Evolutionary conservation across 1,140 invertebrate genomes (phyloP), one percentile per base, ranked within the genome.

Genomic region (Drosophila lacteicornis): DNA sequence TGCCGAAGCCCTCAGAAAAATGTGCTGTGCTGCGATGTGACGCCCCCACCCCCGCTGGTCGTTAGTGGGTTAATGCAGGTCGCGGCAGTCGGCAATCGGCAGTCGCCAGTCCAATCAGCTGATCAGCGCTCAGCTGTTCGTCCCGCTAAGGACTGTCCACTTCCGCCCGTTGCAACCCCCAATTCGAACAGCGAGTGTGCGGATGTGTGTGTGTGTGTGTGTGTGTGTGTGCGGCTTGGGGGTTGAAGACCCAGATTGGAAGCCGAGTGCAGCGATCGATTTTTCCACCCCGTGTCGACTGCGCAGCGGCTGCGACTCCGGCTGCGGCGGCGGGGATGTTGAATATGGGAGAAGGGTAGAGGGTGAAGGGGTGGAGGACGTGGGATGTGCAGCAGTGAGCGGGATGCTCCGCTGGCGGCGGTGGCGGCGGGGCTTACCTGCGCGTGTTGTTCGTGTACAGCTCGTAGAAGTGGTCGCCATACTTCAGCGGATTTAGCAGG

Each of bases 401-500:
- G 53, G 50, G 36, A 67, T 61, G 43, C 45, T 55, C 47, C 53
- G 46, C 47, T 79, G 71, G 62, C 63, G 27, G 27, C 27, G 27
- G 27, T 6, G 75, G 74, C 27, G 27, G 27, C 27, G 75, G 74
- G 65, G 71, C 75, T 90, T 91, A 92, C 92, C 87, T 91, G 68
- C 92, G 86, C 40, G 82, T 84, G 76, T 80, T 88, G 74, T 82
- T 92, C 13, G 92, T 92, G 60, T 92, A 93, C 66, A 93, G 79
- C 73, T 93, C 91, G 71, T 92, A 92, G 76, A 93, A 93, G 69
- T 93, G 80, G 80, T 92, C 92, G 57, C 92, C 92, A 79, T 93
- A 93, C 86, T 92, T 93, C 30, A 90, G 69, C 47, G 92, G 92
- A 91, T 93, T 91, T 13, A 92, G 58, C 65, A 92, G 80, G 50